These are phyloP conservation scores for Sebastes ruberrimus DNA, from an alignment of 2,797 vertebrate genomes.

Conservation along the genomic window DNA sequence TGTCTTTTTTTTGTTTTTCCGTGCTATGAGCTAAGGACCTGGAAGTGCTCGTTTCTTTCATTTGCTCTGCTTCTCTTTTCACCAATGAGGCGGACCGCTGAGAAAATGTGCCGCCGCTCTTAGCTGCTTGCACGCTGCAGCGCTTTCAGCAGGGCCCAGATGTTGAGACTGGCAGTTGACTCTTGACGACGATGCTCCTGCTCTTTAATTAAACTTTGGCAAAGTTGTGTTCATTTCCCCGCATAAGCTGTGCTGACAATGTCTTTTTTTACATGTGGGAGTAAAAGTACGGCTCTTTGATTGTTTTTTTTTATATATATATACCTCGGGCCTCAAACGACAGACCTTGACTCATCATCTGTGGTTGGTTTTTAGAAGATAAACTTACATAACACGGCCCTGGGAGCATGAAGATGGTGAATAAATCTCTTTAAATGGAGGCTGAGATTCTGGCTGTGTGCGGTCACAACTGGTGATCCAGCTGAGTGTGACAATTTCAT, in stretches of 20 bases:
- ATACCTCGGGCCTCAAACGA: constrained; percentile 1
- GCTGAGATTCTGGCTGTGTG: constrained; percentile 24
- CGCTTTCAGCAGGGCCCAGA: constrained; percentile 65
- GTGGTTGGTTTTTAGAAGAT: constrained; percentile 40
- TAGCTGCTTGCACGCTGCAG: constrained; percentile 52
- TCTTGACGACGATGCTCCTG: constrained; percentile 51
- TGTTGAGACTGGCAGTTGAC: constrained; percentile 71
- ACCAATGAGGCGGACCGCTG: constrained; percentile 50
- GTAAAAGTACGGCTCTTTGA: constrained; percentile 37
- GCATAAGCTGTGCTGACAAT: constrained; percentile 20
- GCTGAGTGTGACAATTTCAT: constrained; percentile 17
- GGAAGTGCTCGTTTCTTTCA: constrained; percentile 37
- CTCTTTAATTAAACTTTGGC: constrained; percentile 79
- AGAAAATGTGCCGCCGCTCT: constrained; percentile 54
- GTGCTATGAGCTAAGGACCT: constrained; percentile 16
- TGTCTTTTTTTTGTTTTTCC: constrained; percentile 33
- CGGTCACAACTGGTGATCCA: constrained; percentile 22
- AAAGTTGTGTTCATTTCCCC: constrained; percentile 63
- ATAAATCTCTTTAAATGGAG: constrained; percentile 54
- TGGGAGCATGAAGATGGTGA: constrained; percentile 35
- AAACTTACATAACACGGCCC: constrained; percentile 46
- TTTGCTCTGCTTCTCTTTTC: constrained; percentile 46
- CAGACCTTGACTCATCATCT: constrained; percentile 39
- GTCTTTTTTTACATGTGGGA: constrained; percentile 26
- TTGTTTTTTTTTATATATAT: constrained; percentile 15